Evolutionary conservation across 2,888 invertebrate species (phyloP), one percentile per base, ranked within the genome.

Genomic region (Cerastoderma edule): DNA sequence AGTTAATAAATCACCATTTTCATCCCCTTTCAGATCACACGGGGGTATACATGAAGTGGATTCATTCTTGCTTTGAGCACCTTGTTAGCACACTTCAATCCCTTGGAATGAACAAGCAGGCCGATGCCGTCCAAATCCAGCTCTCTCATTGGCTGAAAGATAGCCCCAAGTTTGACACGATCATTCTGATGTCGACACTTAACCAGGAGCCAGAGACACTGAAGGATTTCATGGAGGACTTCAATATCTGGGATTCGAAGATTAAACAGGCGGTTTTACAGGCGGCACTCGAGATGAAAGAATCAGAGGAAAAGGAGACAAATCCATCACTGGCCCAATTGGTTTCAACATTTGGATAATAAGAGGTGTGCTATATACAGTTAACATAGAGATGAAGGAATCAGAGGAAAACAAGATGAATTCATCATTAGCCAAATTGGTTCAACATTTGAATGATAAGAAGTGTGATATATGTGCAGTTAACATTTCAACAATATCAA

Each of bases 31-130:
- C 85, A 90, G 90, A 88, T 30, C 80, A 85, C 0, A 74, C 83
- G 24, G 89, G 89, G 13, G 83, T 87, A n/a, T 88, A 90, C 73
- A 69, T 88, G 72, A 88, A 88, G 71, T 90, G 90, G 90, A 82
- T 90, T 16, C 88, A 88, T 75, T 78, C 84, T 8, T 86, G 88
- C 56, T 90, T 83, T 69, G 87, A 89, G 30, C 82, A 83, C 44
- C 81, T 90, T n/a, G 84, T 89, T 53, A 79, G 81, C 65, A 84
- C 87, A 1, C 73, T 87, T 13, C 86, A 89, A 68, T 78, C 87
- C 22, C 72, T 83, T 22, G 83, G 73, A 67, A 75, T 80, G 66
- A 84, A 84, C 78, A 82, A 85, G 22, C 84, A 86, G 30, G 86
- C 83, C 10, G 87, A 87, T 46, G 67, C 72, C 2, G 80, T 80